These are phyloP conservation scores for Crotophaga sulcirostris DNA, from an alignment of 2,113 vertebrate genomes.

Conservation along the genomic window DNA sequence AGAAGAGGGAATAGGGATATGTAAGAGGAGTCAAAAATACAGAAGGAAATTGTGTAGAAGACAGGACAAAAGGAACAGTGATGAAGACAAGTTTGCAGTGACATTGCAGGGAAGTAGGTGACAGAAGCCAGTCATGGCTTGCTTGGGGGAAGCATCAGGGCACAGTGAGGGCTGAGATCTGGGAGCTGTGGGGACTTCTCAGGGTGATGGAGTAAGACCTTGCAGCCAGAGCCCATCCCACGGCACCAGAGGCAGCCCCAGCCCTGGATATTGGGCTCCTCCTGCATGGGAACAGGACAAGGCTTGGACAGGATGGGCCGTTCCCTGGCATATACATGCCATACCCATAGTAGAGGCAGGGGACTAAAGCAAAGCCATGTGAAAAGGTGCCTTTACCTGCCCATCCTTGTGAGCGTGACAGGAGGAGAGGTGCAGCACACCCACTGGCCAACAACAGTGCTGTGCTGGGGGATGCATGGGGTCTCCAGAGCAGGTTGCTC, in stretches of 20 bases:
- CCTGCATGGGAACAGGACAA: background rate
- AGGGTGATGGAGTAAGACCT: background rate
- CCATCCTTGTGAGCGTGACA: rapidly evolving
- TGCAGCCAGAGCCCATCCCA: background rate
- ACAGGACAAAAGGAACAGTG: background rate
- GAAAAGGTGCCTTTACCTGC: background rate
- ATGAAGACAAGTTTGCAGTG: background rate
- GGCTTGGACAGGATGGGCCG: background rate
- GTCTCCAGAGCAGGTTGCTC: background rate
- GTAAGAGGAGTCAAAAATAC: background rate
- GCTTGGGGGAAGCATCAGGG: background rate
- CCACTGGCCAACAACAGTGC: rapidly evolving
- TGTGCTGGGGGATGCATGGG: rapidly evolving
- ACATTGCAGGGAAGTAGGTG: background rate
- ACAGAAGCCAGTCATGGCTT: background rate
- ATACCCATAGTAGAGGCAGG: background rate
- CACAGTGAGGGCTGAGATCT: background rate
- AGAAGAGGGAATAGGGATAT: background rate
- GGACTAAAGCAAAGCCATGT: background rate
- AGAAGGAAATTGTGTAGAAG: background rate
- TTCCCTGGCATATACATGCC: rapidly evolving
- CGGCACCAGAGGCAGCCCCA: background rate
- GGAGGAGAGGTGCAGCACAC: background rate
- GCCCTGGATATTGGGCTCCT: background rate
- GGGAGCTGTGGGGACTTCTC: rapidly evolving